Base-by-base conservation (phyloP, 2,888 invertebrate species). In the Lasioglossum leucozonium region DNA sequence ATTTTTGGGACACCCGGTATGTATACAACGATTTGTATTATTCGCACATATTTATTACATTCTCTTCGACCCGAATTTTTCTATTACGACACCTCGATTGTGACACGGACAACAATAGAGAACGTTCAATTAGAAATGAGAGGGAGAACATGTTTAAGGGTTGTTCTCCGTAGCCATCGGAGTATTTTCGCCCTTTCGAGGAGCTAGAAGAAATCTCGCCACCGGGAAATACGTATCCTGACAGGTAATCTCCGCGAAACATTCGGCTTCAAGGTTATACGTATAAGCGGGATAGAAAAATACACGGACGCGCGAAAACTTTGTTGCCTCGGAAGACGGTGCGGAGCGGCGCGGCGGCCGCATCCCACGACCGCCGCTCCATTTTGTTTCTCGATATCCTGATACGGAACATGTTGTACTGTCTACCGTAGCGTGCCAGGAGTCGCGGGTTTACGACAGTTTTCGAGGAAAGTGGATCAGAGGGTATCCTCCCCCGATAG, bases 211-310 rank as follows among this genome's bases (percentile, higher is more conserved):
- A 86, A 88, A 88, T 91, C 84, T 84, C 65, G 75, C 72, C 71
- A 51, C 37, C 77, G 76, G 71, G 78, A 79, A 88, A 86, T 86
- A 88, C 88, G 85, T 86, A 88, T 89, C 89, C 88, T 89, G 91
- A 86, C 91, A 88, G 87, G 86, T 89, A 86, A 89, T 91, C 88
- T 89, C 79, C 47, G 79, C 82, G 82, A 83, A 86, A 84, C 82
- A 91, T 84, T 88, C 81, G 79, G 77, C 78, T 79, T 62, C 67
- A 62, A 82, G 85, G 83, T 90, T 87, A 80, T 85, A 86, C 82
- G 76, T 85, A 86, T 83, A 79, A 84, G 72, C 85, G 72, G 71
- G 82, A 86, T 78, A 82, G 82, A 83, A 86, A 86, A 85, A 85
- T 85, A 86, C 81, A 77, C 37, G 65, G 72, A 75, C 44, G 55